Conservation (phyloP, 2,888 invertebrate species). For the Temnothorax ravouxi region DNA sequence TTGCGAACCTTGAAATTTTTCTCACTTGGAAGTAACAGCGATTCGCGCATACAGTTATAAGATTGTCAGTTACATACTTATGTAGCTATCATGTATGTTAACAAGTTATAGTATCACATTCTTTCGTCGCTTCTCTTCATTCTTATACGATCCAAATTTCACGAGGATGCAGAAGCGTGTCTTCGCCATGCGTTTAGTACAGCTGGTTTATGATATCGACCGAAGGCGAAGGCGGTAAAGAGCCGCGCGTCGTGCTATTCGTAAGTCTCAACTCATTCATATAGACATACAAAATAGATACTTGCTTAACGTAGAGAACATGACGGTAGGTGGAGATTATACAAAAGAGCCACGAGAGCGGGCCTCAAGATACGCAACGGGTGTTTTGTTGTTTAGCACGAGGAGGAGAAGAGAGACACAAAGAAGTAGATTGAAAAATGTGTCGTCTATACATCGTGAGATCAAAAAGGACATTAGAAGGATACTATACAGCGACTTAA, state of each 20-base stretch:
- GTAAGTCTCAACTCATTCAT: conserved; percentile 61
- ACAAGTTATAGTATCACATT: conserved; percentile 1
- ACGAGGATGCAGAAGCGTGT: conserved; percentile 23
- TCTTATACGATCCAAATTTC: conserved; percentile 1
- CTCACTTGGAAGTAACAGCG: not conserved
- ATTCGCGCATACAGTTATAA: not conserved
- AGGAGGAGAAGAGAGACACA: conserved; percentile 66
- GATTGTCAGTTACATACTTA: not conserved
- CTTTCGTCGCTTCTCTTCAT: not conserved
- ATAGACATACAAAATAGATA: conserved; percentile 69
- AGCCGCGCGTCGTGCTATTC: conserved; percentile 66
- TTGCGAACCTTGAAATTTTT: not conserved
- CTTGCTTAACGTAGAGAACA: conserved; percentile 71
- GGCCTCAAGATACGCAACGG: conserved; percentile 72
- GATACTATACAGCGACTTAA: conserved; percentile 65
- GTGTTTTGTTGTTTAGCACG: conserved; percentile 64
- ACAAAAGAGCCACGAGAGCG: conserved; percentile 66
- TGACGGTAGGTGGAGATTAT: conserved; percentile 60
- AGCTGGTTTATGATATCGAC: conserved; percentile 10
- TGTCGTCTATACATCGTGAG: conserved; percentile 64
- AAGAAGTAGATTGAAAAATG: conserved; percentile 69
- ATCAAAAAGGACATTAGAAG: conserved; percentile 60
- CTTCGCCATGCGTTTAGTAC: conserved; percentile 31
- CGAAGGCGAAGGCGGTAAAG: not conserved
- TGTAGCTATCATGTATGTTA: not conserved